Evolutionary conservation across 1,140 invertebrate species (phyloP).

Genomic region (Bombus waltoni): DNA sequence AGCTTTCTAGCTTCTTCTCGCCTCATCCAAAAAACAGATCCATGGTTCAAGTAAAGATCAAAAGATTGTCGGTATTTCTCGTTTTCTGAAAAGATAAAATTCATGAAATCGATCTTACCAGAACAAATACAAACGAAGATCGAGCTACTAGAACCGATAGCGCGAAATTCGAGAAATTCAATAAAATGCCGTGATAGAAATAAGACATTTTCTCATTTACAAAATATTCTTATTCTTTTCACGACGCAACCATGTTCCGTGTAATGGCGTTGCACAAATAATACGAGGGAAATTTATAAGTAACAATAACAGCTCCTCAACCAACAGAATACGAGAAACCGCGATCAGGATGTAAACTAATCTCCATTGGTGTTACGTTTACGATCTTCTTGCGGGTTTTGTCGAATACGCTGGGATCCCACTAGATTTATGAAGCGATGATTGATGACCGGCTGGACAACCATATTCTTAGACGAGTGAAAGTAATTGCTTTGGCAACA

Average conservation of each 20-base stretch:
- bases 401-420: neutral
- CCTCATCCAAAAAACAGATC: neutral
- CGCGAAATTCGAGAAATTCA: neutral
- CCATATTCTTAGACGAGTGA: slow-evolving; percentile 22
- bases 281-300: neutral
- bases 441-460: slow-evolving; percentile 27
- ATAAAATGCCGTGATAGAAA: neutral
- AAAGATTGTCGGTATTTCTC: neutral
- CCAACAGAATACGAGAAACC: neutral
- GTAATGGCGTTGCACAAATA: neutral
- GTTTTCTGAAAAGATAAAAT: neutral
- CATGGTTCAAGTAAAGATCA: neutral
- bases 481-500: slow-evolving; percentile 10
- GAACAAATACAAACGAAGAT: too few relatives aligned
- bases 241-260: too few relatives aligned
- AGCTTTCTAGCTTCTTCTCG: neutral
- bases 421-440: slow-evolving; percentile 50
- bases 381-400: slow-evolving; percentile 13
- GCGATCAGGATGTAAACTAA: slow-evolving; percentile 2
- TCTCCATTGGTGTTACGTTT: slow-evolving; percentile 18
- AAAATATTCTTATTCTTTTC: neutral
- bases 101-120: rapidly evolving
- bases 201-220: rapidly evolving
- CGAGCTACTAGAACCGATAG: too few relatives aligned
- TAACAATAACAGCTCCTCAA: neutral